These are phyloP conservation scores for Tamandua tetradactyla DNA, from an alignment of 2,797 vertebrate genomes.

Conservation along the genomic window DNA sequence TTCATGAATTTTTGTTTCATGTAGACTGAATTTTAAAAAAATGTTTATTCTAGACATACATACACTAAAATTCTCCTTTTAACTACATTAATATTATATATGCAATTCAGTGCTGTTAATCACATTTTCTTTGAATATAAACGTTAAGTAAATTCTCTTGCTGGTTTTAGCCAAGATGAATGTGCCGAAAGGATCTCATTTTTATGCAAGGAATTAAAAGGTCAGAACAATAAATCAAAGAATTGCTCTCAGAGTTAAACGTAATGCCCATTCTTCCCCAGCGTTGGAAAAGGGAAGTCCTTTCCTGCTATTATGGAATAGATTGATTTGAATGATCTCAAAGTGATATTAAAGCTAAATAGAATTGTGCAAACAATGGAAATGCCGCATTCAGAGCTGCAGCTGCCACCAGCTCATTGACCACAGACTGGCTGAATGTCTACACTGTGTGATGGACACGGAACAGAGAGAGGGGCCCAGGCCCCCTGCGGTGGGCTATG, in stretches of 20 bases:
- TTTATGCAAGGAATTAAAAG: constrained; percentile 54
- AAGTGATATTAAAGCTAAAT: not conserved
- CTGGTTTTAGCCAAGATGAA: constrained; percentile 4
- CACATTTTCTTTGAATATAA: not conserved
- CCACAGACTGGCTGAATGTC: not conserved
- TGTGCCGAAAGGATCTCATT: not conserved
- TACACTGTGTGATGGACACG: not conserved
- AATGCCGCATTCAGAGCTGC: not conserved
- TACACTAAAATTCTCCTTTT: too few species aligned
- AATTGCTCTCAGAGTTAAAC: not conserved
- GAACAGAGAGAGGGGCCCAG: not conserved
- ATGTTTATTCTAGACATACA: too few species aligned
- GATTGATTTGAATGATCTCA: constrained; percentile 24
- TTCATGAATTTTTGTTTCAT: too few species aligned
- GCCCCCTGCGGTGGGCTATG: too few species aligned
- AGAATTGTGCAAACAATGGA: not conserved
- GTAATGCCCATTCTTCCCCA: not conserved
- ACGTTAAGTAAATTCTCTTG: not conserved
- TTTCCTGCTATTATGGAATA: not conserved
- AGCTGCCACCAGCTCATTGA: not conserved
- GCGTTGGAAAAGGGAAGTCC: not conserved
- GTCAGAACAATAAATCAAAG: constrained; percentile 27
- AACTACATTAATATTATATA: too few species aligned
- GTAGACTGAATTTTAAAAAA: not conserved
- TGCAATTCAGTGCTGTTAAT: too few species aligned